These are phyloP conservation scores for Heterodera carotae DNA, from an alignment of 1,140 invertebrate species.

Conservation along the genomic window DNA sequence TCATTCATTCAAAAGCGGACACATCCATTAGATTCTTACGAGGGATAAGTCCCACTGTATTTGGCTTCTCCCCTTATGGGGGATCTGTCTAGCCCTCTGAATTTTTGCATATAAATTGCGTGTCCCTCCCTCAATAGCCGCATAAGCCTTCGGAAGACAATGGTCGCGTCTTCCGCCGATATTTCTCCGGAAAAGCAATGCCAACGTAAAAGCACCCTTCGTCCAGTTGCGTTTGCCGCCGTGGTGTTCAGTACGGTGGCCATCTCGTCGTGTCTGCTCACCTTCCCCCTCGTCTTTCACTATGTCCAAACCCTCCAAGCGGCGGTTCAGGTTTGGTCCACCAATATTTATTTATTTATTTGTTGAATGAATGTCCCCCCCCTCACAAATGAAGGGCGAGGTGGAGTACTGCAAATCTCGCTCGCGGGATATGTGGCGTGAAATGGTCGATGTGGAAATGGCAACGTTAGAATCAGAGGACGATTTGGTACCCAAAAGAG, in stretches of 20 bases:
- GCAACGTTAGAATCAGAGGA: conserved; percentile 31
- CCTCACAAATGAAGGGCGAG: conserved; percentile 46
- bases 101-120: neutral
- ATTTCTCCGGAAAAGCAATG: neutral
- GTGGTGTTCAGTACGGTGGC: conserved; percentile 65
- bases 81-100: neutral
- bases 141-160: neutral
- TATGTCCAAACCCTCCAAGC: conserved; percentile 64
- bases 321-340: conserved; percentile 52
- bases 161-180: neutral
- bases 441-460: conserved; percentile 63
- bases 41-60: neutral
- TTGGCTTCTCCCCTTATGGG: neutral
- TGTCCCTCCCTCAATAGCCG: neutral
- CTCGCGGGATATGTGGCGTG: conserved; percentile 62
- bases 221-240: conserved; percentile 60
- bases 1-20: neutral
- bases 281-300: conserved; percentile 64
- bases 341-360: neutral
- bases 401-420: conserved; percentile 64
- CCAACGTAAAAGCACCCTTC: conserved; percentile 45
- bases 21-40: neutral
- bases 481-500: neutral
- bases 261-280: conserved; percentile 62
- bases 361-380: neutral